Base-by-base conservation (phyloP, 1,140 invertebrate species). In the Drosophila kepulauana region DNA sequence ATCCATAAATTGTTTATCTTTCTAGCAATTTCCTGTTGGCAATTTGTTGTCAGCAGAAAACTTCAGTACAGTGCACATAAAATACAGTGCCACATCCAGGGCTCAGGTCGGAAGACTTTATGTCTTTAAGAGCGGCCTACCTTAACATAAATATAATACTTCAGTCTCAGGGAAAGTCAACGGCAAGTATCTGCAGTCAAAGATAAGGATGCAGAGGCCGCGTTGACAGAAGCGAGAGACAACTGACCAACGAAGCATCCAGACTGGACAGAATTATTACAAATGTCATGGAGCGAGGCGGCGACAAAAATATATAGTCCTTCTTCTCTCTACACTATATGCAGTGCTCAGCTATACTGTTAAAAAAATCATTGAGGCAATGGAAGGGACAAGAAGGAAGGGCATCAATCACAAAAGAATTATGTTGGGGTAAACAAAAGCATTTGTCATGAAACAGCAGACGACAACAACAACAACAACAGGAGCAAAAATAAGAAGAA, bases 361-460 rank as follows among this genome's bases (percentile, higher is more conserved):
- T 43, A 43, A 68, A 79, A 79, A 82, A 74, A 59, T 38, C 54
- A 82, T 38, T 66, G 63, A 54, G 48, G 16, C 54, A 59, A 25
- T 59, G 65, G 73, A 56, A 52, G 56, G 20, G 28, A 72, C 41
- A 15, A 45, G 65, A 49, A 56, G 76, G 69, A 80, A 75, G 80
- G 68, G 82, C 85, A 89, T 89, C 85, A 89, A 89, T 89, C 85
- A 89, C 85, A 89, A 81, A 89, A 89, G 85, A 89, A 89, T 89
- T 89, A 89, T 89, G 85, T 89, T 89, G 81, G 85, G 85, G 85
- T 89, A 89, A 89, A 89, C 85, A 89, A 89, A 89, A 89, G 82
- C 85, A 89, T 89, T 89, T 89, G 85, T 89, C 85, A 89, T 89
- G 75, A 73, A 73, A 73, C 78, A 76, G 81, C 79, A 79, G 54